These are phyloP conservation scores for Tupaia chinensis DNA, from an alignment of 2,113 vertebrate species.

Conservation along the genomic window DNA sequence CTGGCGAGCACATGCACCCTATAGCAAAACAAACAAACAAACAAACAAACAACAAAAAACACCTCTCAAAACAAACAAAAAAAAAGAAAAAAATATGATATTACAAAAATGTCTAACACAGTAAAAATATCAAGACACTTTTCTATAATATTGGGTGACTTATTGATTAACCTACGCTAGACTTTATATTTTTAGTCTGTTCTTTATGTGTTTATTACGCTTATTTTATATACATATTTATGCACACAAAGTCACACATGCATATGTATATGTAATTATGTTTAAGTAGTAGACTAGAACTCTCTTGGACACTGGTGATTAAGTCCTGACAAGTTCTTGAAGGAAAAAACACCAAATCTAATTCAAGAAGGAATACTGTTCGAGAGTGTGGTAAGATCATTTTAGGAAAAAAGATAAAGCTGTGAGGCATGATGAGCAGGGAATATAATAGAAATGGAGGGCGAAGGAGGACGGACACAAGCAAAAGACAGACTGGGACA, in stretches of 20 bases:
- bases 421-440: neutral
- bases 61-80: no score
- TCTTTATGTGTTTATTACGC: neutral
- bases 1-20: no score
- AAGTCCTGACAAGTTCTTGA: neutral
- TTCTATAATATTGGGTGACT: neutral
- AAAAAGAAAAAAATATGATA: neutral
- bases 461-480: neutral
- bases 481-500: slow-evolving; percentile 28
- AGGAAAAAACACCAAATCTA: neutral
- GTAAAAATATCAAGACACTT: neutral
- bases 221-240: neutral
- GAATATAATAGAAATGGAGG: neutral
- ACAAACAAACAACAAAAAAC: no score
- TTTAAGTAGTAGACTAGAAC: neutral
- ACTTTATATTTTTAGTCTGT: slow-evolving; percentile 13
- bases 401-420: slow-evolving; percentile 42
- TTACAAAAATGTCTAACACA: slow-evolving; percentile 10
- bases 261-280: neutral
- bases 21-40: no score
- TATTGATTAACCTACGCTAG: neutral
- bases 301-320: neutral
- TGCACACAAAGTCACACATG: neutral
- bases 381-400: neutral
- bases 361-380: slow-evolving; percentile 27